phyloP scores from a whole-genome alignment of 2,113 vertebrate genomes.

The Hyla sarda region DNA sequence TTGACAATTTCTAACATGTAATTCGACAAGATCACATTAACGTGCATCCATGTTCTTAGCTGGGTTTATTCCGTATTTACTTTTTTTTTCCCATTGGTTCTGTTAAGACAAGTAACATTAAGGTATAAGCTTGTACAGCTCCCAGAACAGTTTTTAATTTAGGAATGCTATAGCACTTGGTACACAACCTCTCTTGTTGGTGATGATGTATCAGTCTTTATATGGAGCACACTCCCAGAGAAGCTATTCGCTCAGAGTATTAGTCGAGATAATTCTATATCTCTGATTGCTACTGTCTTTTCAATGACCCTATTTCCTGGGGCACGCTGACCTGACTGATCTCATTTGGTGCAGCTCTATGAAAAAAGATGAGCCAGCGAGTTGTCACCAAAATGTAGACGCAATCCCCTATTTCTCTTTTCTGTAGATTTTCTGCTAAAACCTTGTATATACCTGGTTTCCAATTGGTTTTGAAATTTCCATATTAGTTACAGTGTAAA shows the following conservation, averaged over 20 bases:
- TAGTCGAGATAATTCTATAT: slow-evolving; percentile 34
- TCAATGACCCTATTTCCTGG: slow-evolving; percentile 49
- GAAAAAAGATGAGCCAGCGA: slow-evolving; percentile 1
- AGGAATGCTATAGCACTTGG: not conserved
- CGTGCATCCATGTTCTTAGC: too few species aligned
- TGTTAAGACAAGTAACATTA: not conserved
- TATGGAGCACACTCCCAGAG: slow-evolving; percentile 24
- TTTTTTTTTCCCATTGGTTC: not conserved
- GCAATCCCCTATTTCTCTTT: not conserved
- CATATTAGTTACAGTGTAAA: not conserved
- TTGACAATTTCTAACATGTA: too few species aligned
- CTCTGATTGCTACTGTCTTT: slow-evolving; percentile 46
- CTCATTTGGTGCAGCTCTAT: slow-evolving; percentile 39
- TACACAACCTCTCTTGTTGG: not conserved
- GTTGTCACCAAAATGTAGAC: slow-evolving; percentile 23
- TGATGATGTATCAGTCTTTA: not conserved
- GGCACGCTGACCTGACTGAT: slow-evolving; percentile 37
- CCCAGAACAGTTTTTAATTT: not conserved
- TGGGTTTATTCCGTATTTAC: too few species aligned
- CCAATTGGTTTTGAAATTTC: not conserved
- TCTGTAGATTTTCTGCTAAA: not conserved
- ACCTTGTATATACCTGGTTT: not conserved
- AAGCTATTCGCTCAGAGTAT: slow-evolving; percentile 24
- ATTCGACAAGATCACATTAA: too few species aligned
- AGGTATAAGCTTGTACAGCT: not conserved